Conservation (phyloP, 2,888 invertebrate genomes). For the Megaustenia siamemsis region DNA sequence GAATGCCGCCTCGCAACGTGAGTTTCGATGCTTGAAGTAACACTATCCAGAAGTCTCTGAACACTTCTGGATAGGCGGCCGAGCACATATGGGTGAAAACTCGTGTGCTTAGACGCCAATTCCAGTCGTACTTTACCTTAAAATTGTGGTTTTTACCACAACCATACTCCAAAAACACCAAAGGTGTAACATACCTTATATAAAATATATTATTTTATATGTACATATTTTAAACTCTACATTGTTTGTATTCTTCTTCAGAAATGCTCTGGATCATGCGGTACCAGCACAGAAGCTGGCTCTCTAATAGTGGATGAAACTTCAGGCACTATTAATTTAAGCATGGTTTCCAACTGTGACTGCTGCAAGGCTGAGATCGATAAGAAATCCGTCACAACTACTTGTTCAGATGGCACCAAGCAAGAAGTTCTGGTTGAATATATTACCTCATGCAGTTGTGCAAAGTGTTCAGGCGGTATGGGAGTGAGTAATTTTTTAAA, state of each 20-base stretch:
- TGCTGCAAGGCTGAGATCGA: background rate
- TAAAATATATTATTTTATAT: too few relatives aligned
- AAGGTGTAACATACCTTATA: too few relatives aligned
- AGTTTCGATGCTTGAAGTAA: too few relatives aligned
- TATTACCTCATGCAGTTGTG: constrained; percentile 3
- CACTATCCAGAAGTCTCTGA: too few relatives aligned
- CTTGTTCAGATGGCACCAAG: background rate
- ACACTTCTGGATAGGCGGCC: too few relatives aligned
- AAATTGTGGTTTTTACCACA: too few relatives aligned
- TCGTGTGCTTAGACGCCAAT: too few relatives aligned
- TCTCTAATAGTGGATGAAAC: background rate
- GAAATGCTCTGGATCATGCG: constrained; percentile 17
- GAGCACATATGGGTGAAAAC: too few relatives aligned
- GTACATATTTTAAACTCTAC: background rate
- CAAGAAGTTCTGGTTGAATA: background rate
- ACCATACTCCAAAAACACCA: too few relatives aligned
- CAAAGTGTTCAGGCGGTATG: too few relatives aligned
- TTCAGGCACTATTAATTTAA: background rate
- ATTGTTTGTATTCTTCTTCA: background rate
- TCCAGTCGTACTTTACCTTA: too few relatives aligned
- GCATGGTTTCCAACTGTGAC: background rate
- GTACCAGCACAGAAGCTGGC: background rate
- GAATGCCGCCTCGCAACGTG: too few relatives aligned
- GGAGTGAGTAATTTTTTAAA: background rate
- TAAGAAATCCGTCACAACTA: background rate